These are phyloP conservation scores for Myotis davidii DNA, from an alignment of 2,113 vertebrate species.

Conservation along the genomic window DNA sequence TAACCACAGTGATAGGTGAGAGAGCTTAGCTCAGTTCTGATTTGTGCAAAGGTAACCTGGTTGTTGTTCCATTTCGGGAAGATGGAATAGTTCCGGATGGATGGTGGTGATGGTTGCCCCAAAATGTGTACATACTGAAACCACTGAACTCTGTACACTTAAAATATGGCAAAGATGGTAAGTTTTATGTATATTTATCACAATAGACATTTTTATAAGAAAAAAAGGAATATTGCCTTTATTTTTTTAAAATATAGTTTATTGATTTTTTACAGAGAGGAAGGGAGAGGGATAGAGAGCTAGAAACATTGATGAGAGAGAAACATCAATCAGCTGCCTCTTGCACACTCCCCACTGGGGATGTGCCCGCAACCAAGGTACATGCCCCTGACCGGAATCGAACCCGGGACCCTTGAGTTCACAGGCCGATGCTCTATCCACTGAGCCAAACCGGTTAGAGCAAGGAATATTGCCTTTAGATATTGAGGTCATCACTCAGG, in stretches of 20 bases:
- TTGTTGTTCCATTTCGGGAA: background rate
- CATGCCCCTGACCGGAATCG: too few relatives aligned
- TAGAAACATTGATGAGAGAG: too few relatives aligned
- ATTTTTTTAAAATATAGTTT: too few relatives aligned
- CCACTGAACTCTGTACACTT: background rate
- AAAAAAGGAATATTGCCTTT: background rate
- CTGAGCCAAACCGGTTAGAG: too few relatives aligned
- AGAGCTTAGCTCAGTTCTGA: background rate
- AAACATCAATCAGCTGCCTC: too few relatives aligned
- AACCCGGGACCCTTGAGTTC: too few relatives aligned
- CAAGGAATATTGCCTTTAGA: background rate
- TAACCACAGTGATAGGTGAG: accelerated
- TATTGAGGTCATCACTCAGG: background rate
- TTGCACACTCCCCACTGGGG: too few relatives aligned
- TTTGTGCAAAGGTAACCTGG: background rate
- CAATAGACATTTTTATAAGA: background rate
- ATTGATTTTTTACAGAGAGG: too few relatives aligned
- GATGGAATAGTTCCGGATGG: background rate
- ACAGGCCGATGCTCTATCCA: too few relatives aligned
- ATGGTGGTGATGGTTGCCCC: background rate
- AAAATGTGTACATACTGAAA: background rate
- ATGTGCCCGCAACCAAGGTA: too few relatives aligned
- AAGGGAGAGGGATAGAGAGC: too few relatives aligned
- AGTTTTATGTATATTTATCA: background rate
- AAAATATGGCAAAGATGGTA: background rate